Evolutionary conservation across 2,797 vertebrate genomes (phyloP), one percentile per base, ranked within the genome.

Genomic region (Propithecus deckenii): DNA sequence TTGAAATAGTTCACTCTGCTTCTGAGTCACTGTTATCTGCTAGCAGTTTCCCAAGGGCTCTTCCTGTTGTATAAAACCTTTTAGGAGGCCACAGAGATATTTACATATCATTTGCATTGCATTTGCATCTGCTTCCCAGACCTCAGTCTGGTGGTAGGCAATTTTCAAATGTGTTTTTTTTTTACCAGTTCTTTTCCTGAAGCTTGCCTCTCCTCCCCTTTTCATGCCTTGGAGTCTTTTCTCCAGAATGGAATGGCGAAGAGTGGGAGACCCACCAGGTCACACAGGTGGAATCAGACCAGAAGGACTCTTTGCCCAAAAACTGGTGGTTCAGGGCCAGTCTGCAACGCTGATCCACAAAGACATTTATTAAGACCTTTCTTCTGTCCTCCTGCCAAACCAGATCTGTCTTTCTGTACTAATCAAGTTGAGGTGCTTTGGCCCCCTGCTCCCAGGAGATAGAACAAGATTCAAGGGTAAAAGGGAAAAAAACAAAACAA

Each of bases 351-450:
- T 80, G 81, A 95, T 78, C 80, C 81, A 95, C 90, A 89, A 71
- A 85, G 88, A 94, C 92, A 61, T 96, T 96, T 94, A 83, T 57
- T 89, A 92, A 90, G 43, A 89, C 63, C 71, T 97, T n/a, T 50
- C 22, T 80, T 79, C 38, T 89, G 83, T 89, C 52, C 23, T 97
- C 91, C 90, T 96, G 96, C 94, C 93, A 97, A 87, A 91, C 92
- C 72, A 48, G 63, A 97, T 96, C n/a, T 97, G 2, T 71, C 65
- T 98, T 97, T 98, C 91, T 75, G 55, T 81, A 69, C 89, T 94
- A 86, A 92, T 96, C 91, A 92, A 91, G 96, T 96, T 98, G 97
- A 98, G 97, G 93, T 97, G 91, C 91, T 86, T 90, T 96, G 14
- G 12, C 92, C 91, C 96, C 96, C 96, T 96, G 94, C 89, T 97